A percentile compares a stretch with the other conserved stretches of the same genome.
Evolutionary conservation across 2,797 vertebrate genomes (phyloP).

Genomic region (Sylvia borin): DNA sequence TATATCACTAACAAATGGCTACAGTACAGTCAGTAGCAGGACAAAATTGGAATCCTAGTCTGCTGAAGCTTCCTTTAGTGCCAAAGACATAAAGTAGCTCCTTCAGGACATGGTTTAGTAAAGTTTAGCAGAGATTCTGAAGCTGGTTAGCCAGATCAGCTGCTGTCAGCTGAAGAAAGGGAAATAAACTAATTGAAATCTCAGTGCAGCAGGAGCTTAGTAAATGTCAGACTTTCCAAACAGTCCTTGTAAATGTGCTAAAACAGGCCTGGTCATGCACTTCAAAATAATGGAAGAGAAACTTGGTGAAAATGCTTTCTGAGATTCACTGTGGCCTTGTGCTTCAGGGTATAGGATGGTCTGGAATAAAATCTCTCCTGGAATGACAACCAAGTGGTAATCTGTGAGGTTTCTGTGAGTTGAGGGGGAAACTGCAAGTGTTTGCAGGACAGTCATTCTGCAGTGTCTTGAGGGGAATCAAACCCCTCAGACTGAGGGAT

Average conservation of each 20-base stretch:
- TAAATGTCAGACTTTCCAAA: background rate
- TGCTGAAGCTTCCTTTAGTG: background rate
- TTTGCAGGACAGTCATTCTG: background rate
- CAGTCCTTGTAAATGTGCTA: background rate
- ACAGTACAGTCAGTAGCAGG: background rate
- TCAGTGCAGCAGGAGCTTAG: background rate
- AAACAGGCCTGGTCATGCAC: background rate
- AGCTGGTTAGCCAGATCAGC: background rate
- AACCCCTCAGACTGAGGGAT: background rate
- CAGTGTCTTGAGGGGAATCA: background rate
- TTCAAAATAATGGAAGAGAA: background rate
- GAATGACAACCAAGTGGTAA: background rate
- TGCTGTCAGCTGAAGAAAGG: background rate
- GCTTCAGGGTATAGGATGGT: background rate
- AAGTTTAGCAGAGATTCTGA: background rate
- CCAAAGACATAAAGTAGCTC: background rate
- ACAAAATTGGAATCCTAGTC: background rate
- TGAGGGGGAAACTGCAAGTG: background rate
- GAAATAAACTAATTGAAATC: background rate
- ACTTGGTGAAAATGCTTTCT: background rate
- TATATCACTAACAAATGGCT: conserved; percentile 19
- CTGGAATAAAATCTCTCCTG: background rate
- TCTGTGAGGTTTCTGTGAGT: background rate
- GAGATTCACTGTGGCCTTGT: background rate
- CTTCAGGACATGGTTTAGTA: background rate